Conservation (phyloP, 2,888 invertebrate genomes). For the Autographa gamma region DNA sequence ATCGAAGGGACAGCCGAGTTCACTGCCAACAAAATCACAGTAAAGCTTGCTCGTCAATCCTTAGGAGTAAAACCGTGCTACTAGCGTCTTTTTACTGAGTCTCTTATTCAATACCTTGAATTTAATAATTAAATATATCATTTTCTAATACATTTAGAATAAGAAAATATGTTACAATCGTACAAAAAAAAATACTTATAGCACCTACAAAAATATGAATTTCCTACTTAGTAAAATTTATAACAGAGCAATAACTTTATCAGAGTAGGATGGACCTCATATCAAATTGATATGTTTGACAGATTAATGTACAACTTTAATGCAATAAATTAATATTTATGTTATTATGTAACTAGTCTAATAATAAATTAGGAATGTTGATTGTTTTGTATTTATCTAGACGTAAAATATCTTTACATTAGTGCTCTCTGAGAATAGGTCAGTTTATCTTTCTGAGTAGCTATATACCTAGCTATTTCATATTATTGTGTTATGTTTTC, state of each 20-base stretch:
- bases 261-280: slow-evolving; percentile 40
- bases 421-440: slow-evolving; percentile 35
- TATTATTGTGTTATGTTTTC: not conserved
- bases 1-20: too few species aligned
- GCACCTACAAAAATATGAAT: too few species aligned
- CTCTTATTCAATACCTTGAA: too few species aligned
- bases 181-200: too few species aligned
- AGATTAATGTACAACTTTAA: slow-evolving; percentile 30
- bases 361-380: slow-evolving; percentile 31
- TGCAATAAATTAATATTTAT: slow-evolving; percentile 27
- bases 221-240: too few species aligned
- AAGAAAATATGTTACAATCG: too few species aligned
- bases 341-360: slow-evolving; percentile 28
- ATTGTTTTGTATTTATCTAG: slow-evolving; percentile 21
- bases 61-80: too few species aligned
- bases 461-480: slow-evolving; percentile 17
- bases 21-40: too few species aligned
- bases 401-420: not conserved
- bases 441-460: slow-evolving; percentile 20
- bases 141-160: too few species aligned
- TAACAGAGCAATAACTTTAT: slow-evolving; percentile 22
- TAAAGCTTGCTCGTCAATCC: too few species aligned
- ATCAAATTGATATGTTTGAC: slow-evolving; percentile 35
- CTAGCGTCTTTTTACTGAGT: too few species aligned
- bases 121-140: too few species aligned